A percentile compares a stretch with the other conserved stretches of the same genome.
These are phyloP conservation scores for Gorsachius goisagi DNA, from an alignment of 2,113 vertebrate species.

Conservation along the genomic window DNA sequence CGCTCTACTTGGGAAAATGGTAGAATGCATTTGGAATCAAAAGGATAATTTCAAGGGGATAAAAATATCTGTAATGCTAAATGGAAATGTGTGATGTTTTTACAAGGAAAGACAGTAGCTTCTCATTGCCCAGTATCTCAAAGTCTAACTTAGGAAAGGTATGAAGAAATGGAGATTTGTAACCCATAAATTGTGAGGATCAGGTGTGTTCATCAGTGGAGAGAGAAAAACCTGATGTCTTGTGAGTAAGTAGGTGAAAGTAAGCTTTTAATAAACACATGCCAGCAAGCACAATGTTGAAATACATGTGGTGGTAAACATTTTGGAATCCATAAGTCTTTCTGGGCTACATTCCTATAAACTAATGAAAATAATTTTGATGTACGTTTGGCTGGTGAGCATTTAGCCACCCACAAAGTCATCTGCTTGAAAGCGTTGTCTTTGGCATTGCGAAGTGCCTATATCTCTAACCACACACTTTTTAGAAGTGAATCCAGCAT, in stretches of 20 bases:
- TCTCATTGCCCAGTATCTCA: not conserved
- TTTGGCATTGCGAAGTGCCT: not conserved
- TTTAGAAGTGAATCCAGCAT: not conserved
- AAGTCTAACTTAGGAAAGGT: not conserved
- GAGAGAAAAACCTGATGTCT: not conserved
- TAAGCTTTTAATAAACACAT: not conserved
- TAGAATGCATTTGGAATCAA: not conserved
- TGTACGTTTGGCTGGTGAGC: not conserved
- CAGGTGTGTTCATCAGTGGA: not conserved
- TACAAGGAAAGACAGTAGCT: not conserved
- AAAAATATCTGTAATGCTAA: not conserved
- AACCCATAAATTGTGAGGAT: not conserved
- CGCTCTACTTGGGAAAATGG: not conserved
- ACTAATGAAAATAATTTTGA: not conserved
- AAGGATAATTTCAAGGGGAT: not conserved
- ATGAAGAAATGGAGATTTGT: not conserved
- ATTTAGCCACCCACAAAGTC: not conserved
- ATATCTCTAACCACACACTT: not conserved
- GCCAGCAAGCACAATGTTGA: not conserved
- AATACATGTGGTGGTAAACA: not conserved
- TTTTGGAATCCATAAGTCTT: not conserved
- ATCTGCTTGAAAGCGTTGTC: not conserved
- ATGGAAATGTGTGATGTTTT: not conserved
- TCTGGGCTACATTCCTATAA: not conserved
- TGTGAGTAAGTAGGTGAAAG: not conserved